phyloP scores from a whole-genome alignment of 2,113 vertebrate species.

The Brachypteracias leptosomus region DNA sequence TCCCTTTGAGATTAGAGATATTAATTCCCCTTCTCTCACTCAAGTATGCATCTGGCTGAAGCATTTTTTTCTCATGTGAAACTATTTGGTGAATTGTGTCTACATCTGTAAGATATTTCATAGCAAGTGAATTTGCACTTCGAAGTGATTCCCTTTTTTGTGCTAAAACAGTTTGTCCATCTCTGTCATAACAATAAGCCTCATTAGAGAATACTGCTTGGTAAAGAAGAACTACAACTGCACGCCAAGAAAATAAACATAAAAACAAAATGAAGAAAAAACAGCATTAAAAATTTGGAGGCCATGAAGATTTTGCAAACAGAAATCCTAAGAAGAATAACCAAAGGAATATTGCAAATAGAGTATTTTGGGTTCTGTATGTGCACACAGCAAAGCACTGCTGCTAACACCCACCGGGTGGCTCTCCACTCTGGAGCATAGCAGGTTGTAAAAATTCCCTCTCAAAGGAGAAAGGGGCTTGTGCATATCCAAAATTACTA shows the following conservation, averaged over 20 bases:
- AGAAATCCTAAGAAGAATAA: background rate
- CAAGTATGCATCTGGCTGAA: background rate
- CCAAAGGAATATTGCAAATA: background rate
- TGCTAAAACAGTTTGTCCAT: background rate
- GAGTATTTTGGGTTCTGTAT: background rate
- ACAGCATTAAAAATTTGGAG: background rate
- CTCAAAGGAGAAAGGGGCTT: background rate
- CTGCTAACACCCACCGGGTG: constrained; percentile 1
- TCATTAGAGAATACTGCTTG: background rate
- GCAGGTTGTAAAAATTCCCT: background rate
- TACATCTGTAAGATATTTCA: background rate
- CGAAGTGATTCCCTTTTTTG: background rate
- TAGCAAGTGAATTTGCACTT: background rate
- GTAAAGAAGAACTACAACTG: background rate
- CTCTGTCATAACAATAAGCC: background rate
- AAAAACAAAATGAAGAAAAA: background rate
- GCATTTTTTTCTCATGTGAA: background rate
- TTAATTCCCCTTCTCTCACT: background rate
- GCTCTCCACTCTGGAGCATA: background rate
- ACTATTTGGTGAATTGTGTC: background rate
- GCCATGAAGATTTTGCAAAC: background rate
- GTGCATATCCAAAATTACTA: background rate
- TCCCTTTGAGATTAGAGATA: background rate
- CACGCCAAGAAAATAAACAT: background rate
- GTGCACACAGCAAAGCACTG: background rate